These are phyloP conservation scores for Palythoa grandiflora DNA, from an alignment of 92 coral and sea anemone species.

Conservation along the genomic window DNA sequence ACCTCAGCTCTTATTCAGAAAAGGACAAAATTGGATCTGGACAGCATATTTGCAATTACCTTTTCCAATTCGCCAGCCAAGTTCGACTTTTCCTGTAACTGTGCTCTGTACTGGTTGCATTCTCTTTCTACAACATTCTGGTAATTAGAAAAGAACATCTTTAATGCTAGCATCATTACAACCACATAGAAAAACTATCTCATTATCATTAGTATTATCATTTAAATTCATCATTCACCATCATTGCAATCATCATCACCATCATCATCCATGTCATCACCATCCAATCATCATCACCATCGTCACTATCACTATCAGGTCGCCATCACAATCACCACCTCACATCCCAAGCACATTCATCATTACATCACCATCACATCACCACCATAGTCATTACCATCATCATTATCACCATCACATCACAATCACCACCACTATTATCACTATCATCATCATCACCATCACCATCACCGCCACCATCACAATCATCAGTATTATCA, in stretches of 20 bases:
- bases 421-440: no score
- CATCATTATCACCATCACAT: no score
- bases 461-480: no score
- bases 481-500: no score
- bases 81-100: slow-evolving; percentile 74
- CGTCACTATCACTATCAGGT: background rate
- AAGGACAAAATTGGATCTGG: background rate
- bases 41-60: slow-evolving; percentile 52
- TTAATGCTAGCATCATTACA: background rate
- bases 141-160: background rate
- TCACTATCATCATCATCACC: no score
- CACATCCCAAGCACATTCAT: no score
- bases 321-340: no score
- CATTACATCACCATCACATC: no score
- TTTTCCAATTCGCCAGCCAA: slow-evolving; percentile 84
- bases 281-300: background rate
- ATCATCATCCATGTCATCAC: background rate
- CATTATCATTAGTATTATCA: background rate
- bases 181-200: background rate
- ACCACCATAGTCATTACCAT: no score
- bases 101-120: slow-evolving; percentile 69
- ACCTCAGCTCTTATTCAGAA: no score
- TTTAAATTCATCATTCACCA: background rate
- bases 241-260: background rate
- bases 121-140: slow-evolving; percentile 84